Percentiles rank a stretch among this genome's conserved stretches.
These are phyloP conservation scores for Felis catus DNA, from an alignment of 2,113 vertebrate genomes.

Conservation along the genomic window DNA sequence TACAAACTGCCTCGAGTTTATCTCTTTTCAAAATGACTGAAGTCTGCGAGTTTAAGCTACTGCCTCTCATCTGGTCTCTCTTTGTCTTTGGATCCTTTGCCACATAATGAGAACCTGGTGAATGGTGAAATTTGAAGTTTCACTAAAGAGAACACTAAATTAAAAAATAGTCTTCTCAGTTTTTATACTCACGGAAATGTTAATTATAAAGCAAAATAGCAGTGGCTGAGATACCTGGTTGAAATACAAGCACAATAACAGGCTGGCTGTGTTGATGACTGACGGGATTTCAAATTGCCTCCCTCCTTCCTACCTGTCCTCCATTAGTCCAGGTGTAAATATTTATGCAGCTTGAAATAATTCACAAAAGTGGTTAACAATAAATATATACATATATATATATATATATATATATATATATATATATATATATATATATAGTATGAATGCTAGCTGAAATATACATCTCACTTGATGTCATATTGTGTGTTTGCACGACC, in stretches of 20 bases:
- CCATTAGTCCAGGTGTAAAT: not conserved
- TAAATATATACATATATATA: too few species aligned
- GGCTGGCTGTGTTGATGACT: not conserved
- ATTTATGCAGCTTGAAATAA: not conserved
- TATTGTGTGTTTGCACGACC: not conserved
- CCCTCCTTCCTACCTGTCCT: not conserved
- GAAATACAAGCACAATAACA: not conserved
- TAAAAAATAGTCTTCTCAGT: slow-evolving; percentile 40
- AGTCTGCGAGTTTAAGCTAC: not conserved
- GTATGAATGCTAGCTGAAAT: not conserved
- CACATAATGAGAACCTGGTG: slow-evolving; percentile 50
- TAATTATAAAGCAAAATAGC: slow-evolving; percentile 57
- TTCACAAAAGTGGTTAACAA: not conserved
- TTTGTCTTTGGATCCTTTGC: slow-evolving; percentile 31
- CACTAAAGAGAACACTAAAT: slow-evolving; percentile 43
- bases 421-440: too few species aligned
- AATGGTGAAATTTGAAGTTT: slow-evolving; percentile 60
- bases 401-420: too few species aligned
- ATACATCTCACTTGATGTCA: slow-evolving; percentile 38
- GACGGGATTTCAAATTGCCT: not conserved
- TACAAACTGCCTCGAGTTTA: slow-evolving; percentile 5
- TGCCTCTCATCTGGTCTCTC: not conserved
- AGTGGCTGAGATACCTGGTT: not conserved
- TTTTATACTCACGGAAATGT: slow-evolving; percentile 38
- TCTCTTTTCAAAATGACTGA: not conserved